A percentile compares a stretch with the other conserved stretches of the same genome.
Evolutionary conservation across 2,888 invertebrate species (phyloP).

Genomic region (Trypoxylon attenuatum): DNA sequence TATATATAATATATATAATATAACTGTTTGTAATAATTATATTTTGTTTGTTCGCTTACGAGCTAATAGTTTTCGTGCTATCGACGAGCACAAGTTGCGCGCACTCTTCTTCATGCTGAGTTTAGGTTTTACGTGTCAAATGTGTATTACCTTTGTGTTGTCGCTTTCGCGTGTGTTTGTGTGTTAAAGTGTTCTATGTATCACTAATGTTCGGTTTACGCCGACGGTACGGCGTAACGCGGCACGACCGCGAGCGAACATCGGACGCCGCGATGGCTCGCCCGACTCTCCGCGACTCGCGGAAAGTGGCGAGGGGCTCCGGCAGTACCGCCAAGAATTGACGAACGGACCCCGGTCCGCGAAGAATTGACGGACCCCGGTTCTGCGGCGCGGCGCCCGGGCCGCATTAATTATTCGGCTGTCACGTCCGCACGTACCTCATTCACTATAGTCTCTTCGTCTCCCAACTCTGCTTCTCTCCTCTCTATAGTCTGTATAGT

Average conservation of each 20-base stretch:
- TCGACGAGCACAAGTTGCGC: conserved; percentile 71
- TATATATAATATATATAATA: conserved; percentile 74
- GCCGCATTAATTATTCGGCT: too few relatives aligned
- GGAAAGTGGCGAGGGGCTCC: too few relatives aligned
- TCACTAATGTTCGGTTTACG: conserved; percentile 7
- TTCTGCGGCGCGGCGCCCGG: too few relatives aligned
- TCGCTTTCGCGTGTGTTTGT: conserved; percentile 28
- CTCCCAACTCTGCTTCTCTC: background rate
- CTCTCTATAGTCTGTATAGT: conserved; percentile 25
- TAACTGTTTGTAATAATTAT: conserved; percentile 74
- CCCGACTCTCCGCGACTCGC: background rate
- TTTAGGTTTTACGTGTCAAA: conserved; percentile 37
- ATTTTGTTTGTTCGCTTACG: conserved; percentile 74
- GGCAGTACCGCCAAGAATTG: too few relatives aligned
- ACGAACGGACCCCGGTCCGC: too few relatives aligned
- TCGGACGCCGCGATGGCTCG: background rate
- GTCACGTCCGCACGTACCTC: too few relatives aligned
- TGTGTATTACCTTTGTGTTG: conserved; percentile 29
- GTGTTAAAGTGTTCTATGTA: conserved; percentile 37
- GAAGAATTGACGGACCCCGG: too few relatives aligned
- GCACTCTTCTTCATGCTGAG: conserved; percentile 53
- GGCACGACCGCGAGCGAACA: background rate
- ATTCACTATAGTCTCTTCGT: too few relatives aligned
- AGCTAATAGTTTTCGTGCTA: conserved; percentile 74
- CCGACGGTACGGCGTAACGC: background rate